A percentile compares a stretch with the other conserved stretches of the same genome.
Evolutionary conservation across 2,797 vertebrate genomes (phyloP).

Genomic region (Crossoptilon crossoptilon): DNA sequence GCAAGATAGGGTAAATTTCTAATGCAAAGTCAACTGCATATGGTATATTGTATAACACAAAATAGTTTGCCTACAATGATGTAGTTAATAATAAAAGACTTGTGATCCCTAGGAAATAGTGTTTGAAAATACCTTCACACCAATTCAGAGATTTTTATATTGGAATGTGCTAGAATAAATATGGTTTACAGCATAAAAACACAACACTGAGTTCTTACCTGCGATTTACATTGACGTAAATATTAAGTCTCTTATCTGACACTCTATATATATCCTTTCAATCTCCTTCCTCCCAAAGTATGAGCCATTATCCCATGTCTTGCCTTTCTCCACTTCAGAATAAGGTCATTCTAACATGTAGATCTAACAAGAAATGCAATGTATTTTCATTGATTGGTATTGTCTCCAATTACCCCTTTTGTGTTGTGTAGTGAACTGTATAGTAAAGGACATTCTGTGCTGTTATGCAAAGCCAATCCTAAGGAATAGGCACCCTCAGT

Average conservation of each 20-base stretch:
- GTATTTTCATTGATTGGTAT: conserved; percentile 67
- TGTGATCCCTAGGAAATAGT: not conserved
- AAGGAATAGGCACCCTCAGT: not conserved
- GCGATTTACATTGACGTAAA: not conserved
- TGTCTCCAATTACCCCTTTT: conserved; percentile 46
- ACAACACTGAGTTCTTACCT: not conserved
- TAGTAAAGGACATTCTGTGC: conserved; percentile 23
- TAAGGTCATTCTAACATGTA: conserved; percentile 52
- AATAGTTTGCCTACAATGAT: not conserved
- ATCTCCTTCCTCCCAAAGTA: conserved; percentile 18
- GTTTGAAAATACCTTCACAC: not conserved
- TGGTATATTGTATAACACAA: not conserved
- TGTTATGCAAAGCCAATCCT: conserved; percentile 34
- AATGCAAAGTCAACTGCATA: not conserved
- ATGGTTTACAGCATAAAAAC: not conserved
- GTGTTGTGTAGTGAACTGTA: conserved; percentile 20
- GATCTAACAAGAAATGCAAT: conserved; percentile 63
- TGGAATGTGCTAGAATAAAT: too few species aligned
- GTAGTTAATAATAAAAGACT: not conserved
- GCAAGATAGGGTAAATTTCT: not conserved
- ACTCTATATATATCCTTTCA: conserved; percentile 25
- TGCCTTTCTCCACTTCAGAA: conserved; percentile 34
- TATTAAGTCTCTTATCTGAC: conserved; percentile 3
- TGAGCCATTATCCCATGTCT: not conserved
- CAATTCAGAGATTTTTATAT: not conserved